These are phyloP conservation scores for Adela reaumurella DNA, from an alignment of 2,888 invertebrate species.

Conservation along the genomic window DNA sequence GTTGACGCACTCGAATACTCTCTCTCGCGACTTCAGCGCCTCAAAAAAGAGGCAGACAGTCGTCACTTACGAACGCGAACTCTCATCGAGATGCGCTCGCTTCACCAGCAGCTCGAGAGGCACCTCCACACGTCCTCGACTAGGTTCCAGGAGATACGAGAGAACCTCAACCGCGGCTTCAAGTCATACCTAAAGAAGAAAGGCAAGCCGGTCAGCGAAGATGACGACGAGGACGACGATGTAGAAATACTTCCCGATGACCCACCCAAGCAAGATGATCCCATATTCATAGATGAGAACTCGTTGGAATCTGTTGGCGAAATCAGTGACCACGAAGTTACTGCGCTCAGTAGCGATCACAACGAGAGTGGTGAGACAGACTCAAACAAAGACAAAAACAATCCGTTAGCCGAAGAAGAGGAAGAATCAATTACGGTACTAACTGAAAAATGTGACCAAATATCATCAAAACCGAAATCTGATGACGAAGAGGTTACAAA, in stretches of 20 bases:
- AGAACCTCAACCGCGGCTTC: constrained; percentile 52
- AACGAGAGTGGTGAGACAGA: neutral
- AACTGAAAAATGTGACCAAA: too few relatives aligned
- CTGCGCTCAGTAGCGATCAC: constrained; percentile 5
- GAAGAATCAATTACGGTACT: too few relatives aligned
- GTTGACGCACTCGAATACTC: constrained; percentile 56
- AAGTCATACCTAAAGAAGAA: constrained; percentile 45
- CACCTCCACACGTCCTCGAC: constrained; percentile 50
- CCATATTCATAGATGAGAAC: constrained; percentile 51
- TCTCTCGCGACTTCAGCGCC: constrained; percentile 41
- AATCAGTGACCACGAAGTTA: constrained; percentile 5
- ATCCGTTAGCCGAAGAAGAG: too few relatives aligned
- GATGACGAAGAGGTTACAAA: too few relatives aligned
- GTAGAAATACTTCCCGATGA: constrained; percentile 31
- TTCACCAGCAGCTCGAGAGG: constrained; percentile 54
- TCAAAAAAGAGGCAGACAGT: constrained; percentile 45
- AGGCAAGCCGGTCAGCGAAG: constrained; percentile 14
- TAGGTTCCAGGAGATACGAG: constrained; percentile 51
- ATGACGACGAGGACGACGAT: constrained; percentile 37
- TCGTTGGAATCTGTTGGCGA: constrained; percentile 33
- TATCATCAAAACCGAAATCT: too few relatives aligned
- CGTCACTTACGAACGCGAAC: constrained; percentile 41
- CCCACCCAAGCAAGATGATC: constrained; percentile 24
- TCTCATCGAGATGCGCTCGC: constrained; percentile 44
- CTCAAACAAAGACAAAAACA: neutral